Evolutionary conservation across 2,797 vertebrate species (phyloP).

Genomic region (Propithecus perrieri): DNA sequence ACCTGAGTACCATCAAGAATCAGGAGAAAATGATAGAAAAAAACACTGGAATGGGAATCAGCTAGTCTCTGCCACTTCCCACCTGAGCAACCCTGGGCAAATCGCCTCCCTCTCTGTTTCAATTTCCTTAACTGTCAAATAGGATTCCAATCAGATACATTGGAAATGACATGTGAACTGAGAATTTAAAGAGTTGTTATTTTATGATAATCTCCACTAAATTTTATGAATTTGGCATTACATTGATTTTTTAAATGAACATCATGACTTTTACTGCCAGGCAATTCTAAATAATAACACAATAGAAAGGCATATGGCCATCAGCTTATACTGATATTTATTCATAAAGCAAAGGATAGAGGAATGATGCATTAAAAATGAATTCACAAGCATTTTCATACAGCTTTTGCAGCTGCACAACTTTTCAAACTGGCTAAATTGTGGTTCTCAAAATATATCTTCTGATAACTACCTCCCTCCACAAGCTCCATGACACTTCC

Average conservation of each 20-base stretch:
- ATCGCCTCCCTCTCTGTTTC: neutral
- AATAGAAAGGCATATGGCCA: neutral
- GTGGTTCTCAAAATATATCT: neutral
- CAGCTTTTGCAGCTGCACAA: neutral
- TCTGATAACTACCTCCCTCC: neutral
- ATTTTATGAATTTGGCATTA: neutral
- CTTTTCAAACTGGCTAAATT: neutral
- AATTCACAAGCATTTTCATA: neutral
- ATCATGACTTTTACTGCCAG: neutral
- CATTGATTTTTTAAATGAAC: neutral
- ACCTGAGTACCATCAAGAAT: neutral
- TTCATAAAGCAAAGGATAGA: slow-evolving; percentile 26
- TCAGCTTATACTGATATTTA: neutral
- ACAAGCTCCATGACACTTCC: neutral
- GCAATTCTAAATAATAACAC: neutral
- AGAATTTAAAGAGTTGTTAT: neutral
- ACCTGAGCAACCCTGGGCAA: neutral
- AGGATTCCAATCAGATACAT: neutral
- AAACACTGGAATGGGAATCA: neutral
- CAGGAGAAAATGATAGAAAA: neutral
- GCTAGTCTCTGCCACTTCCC: neutral
- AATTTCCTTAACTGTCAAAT: neutral
- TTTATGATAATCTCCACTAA: neutral
- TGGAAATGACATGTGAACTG: neutral
- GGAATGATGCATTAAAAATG: neutral